Evolutionary conservation across 2,797 vertebrate genomes (phyloP).

Genomic region (Manis javanica): DNA sequence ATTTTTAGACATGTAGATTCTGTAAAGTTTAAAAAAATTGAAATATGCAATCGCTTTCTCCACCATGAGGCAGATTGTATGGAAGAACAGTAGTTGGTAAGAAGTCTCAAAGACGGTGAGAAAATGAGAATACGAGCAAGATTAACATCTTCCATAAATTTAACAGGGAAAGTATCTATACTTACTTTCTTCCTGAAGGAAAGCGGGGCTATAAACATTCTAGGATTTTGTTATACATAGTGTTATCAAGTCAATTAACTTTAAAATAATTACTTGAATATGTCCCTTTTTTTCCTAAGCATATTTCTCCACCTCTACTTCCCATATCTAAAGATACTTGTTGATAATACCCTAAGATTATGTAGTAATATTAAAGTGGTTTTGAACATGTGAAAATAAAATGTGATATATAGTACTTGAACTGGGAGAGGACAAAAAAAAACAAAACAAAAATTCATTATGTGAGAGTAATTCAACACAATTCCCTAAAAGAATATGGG

Average conservation of each 20-base stretch:
- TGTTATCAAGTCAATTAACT: conserved; percentile 1
- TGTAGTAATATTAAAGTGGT: neutral
- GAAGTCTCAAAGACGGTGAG: neutral
- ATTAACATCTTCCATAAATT: neutral
- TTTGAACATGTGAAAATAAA: conserved; percentile 37
- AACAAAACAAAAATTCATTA: conserved; percentile 4
- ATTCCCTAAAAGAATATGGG: neutral
- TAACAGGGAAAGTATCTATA: neutral
- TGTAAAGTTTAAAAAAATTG: conserved; percentile 16
- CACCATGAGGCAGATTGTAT: neutral
- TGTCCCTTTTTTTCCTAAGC: neutral
- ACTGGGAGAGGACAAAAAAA: neutral
- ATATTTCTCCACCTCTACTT: neutral
- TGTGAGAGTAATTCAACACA: neutral
- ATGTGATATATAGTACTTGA: neutral
- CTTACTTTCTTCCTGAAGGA: conserved; percentile 28
- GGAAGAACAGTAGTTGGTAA: neutral
- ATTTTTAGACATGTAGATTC: conserved; percentile 19
- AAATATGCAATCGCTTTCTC: conserved; percentile 20
- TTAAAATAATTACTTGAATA: conserved; percentile 27
- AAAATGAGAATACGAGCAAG: neutral
- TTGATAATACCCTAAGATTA: neutral
- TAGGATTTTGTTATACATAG: neutral
- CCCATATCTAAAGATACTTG: neutral
- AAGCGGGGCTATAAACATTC: neutral